Evolutionary conservation across 2,113 vertebrate genomes (phyloP).

Genomic region (Tachycineta bicolor): DNA sequence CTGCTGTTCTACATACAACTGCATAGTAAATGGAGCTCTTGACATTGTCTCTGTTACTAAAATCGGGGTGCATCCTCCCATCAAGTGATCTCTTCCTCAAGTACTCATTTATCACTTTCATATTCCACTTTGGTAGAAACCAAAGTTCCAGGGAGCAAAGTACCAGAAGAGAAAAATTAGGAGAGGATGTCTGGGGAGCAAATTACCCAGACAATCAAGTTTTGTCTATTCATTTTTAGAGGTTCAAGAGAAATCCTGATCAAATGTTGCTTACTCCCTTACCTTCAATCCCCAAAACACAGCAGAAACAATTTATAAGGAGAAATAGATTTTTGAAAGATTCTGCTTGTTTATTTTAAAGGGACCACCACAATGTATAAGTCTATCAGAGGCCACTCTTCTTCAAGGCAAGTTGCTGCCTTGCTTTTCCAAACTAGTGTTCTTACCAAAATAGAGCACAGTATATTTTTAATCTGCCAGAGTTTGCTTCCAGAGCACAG

Average conservation of each 20-base stretch:
- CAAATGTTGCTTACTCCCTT: not conserved
- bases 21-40: not conserved
- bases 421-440: not conserved
- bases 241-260: not conserved
- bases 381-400: not conserved
- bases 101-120: not conserved
- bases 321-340: not conserved
- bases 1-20: conserved; percentile 12
- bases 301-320: not conserved
- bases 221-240: not conserved
- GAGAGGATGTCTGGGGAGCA: not conserved
- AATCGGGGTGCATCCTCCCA: not conserved
- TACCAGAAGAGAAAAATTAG: not conserved
- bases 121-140: conserved; percentile 4
- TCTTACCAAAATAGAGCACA: not conserved
- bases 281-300: not conserved
- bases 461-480: not conserved
- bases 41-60: not conserved
- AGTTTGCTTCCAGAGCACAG: not conserved
- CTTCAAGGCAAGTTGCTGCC: not conserved
- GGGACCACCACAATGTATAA: not conserved
- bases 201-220: not conserved
- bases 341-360: not conserved
- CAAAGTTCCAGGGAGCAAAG: not conserved
- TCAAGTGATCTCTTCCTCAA: not conserved